Conservation (phyloP, 2,113 vertebrate genomes). For the Hippocampus guttulatus region DNA sequence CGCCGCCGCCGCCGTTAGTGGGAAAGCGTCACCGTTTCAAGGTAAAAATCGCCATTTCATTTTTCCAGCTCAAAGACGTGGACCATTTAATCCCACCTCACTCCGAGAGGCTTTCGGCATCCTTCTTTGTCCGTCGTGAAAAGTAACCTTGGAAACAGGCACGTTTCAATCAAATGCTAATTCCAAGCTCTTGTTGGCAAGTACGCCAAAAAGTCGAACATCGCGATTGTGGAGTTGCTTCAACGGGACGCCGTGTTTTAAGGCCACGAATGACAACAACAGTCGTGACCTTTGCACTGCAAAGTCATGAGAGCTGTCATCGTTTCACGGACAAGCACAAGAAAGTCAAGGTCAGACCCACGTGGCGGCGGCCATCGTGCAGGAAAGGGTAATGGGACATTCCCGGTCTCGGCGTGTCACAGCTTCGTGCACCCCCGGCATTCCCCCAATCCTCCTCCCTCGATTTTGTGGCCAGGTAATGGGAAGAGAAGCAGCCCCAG, state of each 20-base stretch:
- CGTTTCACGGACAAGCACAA: conserved; percentile 7
- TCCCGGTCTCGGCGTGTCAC: conserved; percentile 32
- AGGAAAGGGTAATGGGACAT: conserved; percentile 35
- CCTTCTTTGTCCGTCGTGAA: conserved; percentile 42
- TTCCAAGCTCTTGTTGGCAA: conserved; percentile 34
- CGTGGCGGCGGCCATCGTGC: conserved; percentile 11
- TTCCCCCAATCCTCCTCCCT: not conserved
- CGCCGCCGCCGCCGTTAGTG: conserved; percentile 3
- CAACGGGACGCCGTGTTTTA: conserved; percentile 26
- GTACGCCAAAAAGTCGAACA: conserved; percentile 34
- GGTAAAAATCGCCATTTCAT: conserved; percentile 4
- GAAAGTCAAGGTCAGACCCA: conserved; percentile 53
- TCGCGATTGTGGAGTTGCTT: conserved; percentile 15
- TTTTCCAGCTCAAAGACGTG: conserved; percentile 10
- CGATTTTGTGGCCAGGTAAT: conserved; percentile 46
- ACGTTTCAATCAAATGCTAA: conserved; percentile 34
- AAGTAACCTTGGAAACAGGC: conserved; percentile 63
- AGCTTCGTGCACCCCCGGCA: conserved; percentile 10
- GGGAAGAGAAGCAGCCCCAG: conserved; percentile 60
- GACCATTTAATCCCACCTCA: conserved; percentile 27
- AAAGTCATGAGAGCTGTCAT: conserved; percentile 25
- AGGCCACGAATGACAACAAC: conserved; percentile 42
- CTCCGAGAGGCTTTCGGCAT: conserved; percentile 13
- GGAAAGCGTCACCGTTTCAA: conserved; percentile 8
- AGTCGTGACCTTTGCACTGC: conserved; percentile 20